Conservation (phyloP, 37 sponge, comb jelly and placozoan genomes). For the Tethya wilhelma region DNA sequence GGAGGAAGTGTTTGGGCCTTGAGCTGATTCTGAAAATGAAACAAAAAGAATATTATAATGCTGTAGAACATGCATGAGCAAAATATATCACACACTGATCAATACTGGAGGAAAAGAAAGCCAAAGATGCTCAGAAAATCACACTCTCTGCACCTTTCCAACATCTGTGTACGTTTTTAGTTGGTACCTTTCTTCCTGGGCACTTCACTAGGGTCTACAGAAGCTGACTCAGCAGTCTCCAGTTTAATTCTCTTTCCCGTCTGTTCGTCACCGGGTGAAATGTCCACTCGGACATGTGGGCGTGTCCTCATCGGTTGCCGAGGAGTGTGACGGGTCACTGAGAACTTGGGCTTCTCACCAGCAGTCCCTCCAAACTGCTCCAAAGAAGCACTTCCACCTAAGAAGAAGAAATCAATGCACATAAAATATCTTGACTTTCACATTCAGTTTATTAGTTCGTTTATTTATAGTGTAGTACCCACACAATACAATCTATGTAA, state of each 20-base stretch:
- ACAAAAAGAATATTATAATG: too few species aligned
- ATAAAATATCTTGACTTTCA: too few species aligned
- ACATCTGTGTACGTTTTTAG: too few species aligned
- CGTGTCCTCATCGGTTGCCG: neutral
- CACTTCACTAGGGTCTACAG: neutral
- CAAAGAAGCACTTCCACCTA: constrained; percentile 47
- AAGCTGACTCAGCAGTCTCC: constrained; percentile 15
- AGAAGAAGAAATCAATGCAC: neutral
- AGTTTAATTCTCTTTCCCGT: constrained; percentile 70
- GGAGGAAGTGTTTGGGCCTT: too few species aligned
- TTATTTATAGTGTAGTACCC: neutral
- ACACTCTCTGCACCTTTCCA: too few species aligned
- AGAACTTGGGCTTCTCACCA: constrained; percentile 22
- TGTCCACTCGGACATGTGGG: neutral
- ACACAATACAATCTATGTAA: neutral
- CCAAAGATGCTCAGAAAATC: too few species aligned
- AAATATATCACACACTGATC: too few species aligned
- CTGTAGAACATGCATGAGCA: too few species aligned
- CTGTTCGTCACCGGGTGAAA: neutral
- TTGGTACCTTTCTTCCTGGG: too few species aligned
- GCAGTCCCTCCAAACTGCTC: constrained; percentile 16
- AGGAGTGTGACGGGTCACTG: constrained; percentile 77
- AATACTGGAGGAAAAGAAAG: too few species aligned
- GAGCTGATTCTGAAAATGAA: too few species aligned
- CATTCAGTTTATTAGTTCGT: too few species aligned